Conservation (phyloP, 2,797 vertebrate species). For the Gallinago stenura region DNA sequence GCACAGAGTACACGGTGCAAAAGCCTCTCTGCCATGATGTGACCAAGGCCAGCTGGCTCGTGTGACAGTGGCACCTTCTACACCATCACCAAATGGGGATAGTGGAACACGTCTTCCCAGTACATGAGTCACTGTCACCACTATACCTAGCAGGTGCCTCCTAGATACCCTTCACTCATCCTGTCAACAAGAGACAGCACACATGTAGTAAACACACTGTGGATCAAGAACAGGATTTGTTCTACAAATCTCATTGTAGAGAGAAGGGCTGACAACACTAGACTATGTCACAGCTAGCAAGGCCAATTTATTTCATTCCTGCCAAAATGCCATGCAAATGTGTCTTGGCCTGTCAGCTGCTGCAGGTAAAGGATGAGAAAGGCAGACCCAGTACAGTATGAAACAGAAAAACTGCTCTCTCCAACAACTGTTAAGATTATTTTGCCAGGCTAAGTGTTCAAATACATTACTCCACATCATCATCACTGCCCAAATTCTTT, state of each 20-base stretch:
- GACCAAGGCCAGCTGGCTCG: not conserved
- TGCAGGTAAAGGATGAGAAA: not conserved
- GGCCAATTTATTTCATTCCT: not conserved
- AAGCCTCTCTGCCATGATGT: rapidly evolving
- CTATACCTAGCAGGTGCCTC: not conserved
- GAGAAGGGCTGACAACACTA: not conserved
- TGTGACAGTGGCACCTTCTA: not conserved
- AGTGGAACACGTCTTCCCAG: not conserved
- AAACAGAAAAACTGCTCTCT: not conserved
- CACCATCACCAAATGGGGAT: rapidly evolving
- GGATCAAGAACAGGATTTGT: not conserved
- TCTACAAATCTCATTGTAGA: not conserved
- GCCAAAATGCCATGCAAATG: not conserved
- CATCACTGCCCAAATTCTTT: not conserved
- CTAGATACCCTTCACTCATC: not conserved
- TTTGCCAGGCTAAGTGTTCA: not conserved
- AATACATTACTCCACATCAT: not conserved
- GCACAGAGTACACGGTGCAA: rapidly evolving
- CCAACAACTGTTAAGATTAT: not conserved
- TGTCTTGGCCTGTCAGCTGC: not conserved
- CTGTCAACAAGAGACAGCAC: too few relatives aligned
- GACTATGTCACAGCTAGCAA: not conserved
- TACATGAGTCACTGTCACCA: not conserved
- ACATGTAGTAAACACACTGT: not conserved
- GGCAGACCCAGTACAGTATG: not conserved